phyloP scores from a whole-genome alignment of 1,140 invertebrate genomes.

The Zaprionus ghesquierei region DNA sequence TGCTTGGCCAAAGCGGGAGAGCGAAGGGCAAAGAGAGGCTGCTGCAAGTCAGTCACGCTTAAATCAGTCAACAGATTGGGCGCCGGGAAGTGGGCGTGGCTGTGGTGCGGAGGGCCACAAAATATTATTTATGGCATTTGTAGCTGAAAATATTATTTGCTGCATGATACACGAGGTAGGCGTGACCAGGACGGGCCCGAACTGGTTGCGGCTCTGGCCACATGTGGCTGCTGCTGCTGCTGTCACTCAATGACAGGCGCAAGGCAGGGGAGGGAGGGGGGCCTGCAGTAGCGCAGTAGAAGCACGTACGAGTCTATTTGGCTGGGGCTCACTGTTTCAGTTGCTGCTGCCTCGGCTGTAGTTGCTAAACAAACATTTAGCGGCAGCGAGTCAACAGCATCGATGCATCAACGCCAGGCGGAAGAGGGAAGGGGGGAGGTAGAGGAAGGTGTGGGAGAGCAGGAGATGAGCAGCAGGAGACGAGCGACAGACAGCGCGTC shows the following conservation, averaged over 20 bases:
- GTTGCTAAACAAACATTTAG: slow-evolving; percentile 80
- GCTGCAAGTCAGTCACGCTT: slow-evolving; percentile 50
- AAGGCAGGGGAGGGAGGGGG: not conserved
- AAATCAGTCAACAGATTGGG: slow-evolving; percentile 49
- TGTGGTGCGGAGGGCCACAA: slow-evolving; percentile 20
- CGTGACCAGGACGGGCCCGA: slow-evolving; percentile 51
- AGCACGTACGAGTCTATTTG: slow-evolving; percentile 30
- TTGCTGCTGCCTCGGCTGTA: slow-evolving; percentile 49
- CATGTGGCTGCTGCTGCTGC: slow-evolving; percentile 54
- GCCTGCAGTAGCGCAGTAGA: not conserved
- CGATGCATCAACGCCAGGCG: slow-evolving; percentile 69
- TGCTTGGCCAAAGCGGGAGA: slow-evolving; percentile 23
- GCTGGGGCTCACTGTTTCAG: slow-evolving; percentile 2
- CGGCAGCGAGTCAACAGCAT: slow-evolving; percentile 72
- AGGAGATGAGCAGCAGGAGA: not conserved
- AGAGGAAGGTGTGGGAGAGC: not conserved
- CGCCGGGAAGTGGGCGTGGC: slow-evolving; percentile 7
- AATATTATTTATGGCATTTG: slow-evolving; percentile 74
- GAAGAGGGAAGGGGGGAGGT: not conserved
- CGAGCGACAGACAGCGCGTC: slow-evolving; percentile 59
- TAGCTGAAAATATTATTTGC: slow-evolving; percentile 67
- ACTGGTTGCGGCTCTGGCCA: slow-evolving; percentile 13
- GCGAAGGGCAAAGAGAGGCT: not conserved
- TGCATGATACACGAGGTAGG: slow-evolving; percentile 60
- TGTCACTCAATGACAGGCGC: slow-evolving; percentile 65